These are phyloP conservation scores for Eurystomus glaucurus DNA, from an alignment of 2,797 vertebrate species.

Conservation along the genomic window DNA sequence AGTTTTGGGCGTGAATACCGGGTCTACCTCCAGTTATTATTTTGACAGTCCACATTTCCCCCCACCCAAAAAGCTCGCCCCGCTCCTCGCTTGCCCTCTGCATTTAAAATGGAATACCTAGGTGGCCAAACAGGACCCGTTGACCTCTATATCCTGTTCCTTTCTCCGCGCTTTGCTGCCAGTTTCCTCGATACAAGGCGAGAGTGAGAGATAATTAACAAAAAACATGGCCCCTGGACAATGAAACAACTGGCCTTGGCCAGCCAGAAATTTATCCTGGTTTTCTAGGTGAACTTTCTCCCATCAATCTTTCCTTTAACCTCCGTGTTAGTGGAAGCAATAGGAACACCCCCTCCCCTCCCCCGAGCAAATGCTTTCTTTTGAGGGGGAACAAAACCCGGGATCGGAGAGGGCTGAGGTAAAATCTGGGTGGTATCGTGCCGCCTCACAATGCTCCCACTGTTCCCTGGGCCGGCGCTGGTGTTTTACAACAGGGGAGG, in stretches of 20 bases:
- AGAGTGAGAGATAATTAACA: slow-evolving; percentile 98
- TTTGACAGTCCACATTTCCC: background rate
- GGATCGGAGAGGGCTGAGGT: slow-evolving; percentile 81
- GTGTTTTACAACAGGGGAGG: slow-evolving; percentile 99
- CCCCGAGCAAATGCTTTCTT: slow-evolving; percentile 86
- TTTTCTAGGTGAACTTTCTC: slow-evolving; percentile 89
- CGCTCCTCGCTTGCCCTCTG: slow-evolving; percentile 21
- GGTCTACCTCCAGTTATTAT: background rate
- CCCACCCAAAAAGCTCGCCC: background rate
- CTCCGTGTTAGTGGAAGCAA: slow-evolving; percentile 90
- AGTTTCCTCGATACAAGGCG: slow-evolving; percentile 83
- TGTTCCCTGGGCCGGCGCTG: slow-evolving; percentile 90
- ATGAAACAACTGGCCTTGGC: slow-evolving; percentile 90
- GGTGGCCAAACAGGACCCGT: slow-evolving; percentile 94
- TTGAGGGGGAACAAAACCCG: slow-evolving; percentile 84
- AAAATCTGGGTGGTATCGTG: slow-evolving; percentile 98
- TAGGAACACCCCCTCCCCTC: slow-evolving; percentile 87
- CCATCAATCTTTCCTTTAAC: slow-evolving; percentile 99
- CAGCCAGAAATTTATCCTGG: slow-evolving; percentile 84
- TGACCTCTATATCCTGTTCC: slow-evolving; percentile 96
- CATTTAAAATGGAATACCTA: slow-evolving; percentile 87
- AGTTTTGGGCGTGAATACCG: background rate
- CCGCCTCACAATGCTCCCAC: slow-evolving; percentile 90
- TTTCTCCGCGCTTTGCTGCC: slow-evolving; percentile 89
- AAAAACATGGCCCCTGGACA: slow-evolving; percentile 90